Evolutionary conservation across 2,797 vertebrate genomes (phyloP).

Genomic region (Protosalanx chinensis): DNA sequence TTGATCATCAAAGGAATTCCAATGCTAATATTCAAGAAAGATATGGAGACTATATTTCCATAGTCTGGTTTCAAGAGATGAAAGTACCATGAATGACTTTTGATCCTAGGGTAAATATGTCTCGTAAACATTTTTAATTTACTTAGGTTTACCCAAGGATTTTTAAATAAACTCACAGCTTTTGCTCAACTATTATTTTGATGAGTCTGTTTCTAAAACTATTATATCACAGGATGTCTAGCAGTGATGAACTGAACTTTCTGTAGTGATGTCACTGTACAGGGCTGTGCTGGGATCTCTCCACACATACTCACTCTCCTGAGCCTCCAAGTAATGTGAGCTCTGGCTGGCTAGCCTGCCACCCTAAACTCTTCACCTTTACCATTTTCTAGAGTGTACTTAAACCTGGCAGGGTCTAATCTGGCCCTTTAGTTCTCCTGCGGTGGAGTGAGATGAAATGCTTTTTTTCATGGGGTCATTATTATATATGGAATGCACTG

Average conservation of each 20-base stretch:
- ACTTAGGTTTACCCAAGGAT: conserved; percentile 13
- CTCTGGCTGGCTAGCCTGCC: conserved; percentile 44
- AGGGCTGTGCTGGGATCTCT: background rate
- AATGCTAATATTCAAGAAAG: background rate
- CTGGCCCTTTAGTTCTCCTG: background rate
- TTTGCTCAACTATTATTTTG: background rate
- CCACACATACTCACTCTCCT: background rate
- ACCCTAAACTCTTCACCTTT: conserved; percentile 77
- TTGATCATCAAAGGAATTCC: conserved; percentile 21
- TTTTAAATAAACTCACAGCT: conserved; percentile 4
- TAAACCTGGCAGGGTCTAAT: conserved; percentile 8
- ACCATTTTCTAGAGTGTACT: conserved; percentile 61
- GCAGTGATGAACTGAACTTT: no score
- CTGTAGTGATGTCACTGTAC: background rate
- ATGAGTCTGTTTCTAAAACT: background rate
- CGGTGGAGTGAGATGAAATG: no score
- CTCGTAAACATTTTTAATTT: background rate
- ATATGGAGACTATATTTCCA: conserved; percentile 25
- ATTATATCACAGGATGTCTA: no score
- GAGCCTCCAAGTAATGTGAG: background rate
- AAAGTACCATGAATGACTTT: conserved; percentile 55
- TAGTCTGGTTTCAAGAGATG: conserved; percentile 8
- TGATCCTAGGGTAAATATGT: conserved; percentile 21
- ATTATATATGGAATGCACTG: no score
- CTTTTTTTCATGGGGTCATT: background rate